Evolutionary conservation across 2,797 vertebrate genomes (phyloP).

Genomic region (Eutrigla gurnardus): DNA sequence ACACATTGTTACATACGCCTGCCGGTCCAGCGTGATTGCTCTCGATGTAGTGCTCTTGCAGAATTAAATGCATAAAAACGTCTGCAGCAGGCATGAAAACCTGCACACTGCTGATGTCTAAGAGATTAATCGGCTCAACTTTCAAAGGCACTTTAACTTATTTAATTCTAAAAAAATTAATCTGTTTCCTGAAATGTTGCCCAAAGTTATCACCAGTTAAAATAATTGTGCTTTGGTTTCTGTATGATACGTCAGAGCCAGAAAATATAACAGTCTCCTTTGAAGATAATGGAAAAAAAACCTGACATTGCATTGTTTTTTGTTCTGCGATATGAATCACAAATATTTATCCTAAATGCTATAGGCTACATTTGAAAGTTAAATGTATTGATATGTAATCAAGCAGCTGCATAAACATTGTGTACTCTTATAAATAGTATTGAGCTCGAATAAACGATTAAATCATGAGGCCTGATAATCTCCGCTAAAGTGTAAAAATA

Average conservation of each 20-base stretch:
- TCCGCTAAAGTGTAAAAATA: background rate
- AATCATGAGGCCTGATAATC: too few relatives aligned
- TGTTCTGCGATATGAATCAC: too few relatives aligned
- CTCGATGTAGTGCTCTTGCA: background rate
- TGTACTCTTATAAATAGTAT: too few relatives aligned
- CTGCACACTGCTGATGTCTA: background rate
- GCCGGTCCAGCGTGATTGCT: constrained; percentile 6
- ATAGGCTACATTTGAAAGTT: too few relatives aligned
- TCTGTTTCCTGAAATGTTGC: background rate
- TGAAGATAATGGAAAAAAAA: too few relatives aligned
- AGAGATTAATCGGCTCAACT: background rate
- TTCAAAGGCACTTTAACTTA: background rate
- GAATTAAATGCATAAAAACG: background rate
- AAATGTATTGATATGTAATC: too few relatives aligned
- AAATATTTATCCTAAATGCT: too few relatives aligned
- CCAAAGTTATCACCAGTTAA: background rate
- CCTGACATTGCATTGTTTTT: too few relatives aligned
- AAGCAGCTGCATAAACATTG: too few relatives aligned
- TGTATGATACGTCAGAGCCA: background rate
- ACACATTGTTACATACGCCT: constrained; percentile 37
- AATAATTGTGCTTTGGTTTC: background rate
- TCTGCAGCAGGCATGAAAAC: too few relatives aligned
- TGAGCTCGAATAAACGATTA: too few relatives aligned
- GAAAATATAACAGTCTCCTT: too few relatives aligned
- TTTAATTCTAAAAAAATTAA: background rate